Evolutionary conservation across 1,140 invertebrate genomes (phyloP), one percentile per base, ranked within the genome.

Genomic region (Drosophila lowei): DNA sequence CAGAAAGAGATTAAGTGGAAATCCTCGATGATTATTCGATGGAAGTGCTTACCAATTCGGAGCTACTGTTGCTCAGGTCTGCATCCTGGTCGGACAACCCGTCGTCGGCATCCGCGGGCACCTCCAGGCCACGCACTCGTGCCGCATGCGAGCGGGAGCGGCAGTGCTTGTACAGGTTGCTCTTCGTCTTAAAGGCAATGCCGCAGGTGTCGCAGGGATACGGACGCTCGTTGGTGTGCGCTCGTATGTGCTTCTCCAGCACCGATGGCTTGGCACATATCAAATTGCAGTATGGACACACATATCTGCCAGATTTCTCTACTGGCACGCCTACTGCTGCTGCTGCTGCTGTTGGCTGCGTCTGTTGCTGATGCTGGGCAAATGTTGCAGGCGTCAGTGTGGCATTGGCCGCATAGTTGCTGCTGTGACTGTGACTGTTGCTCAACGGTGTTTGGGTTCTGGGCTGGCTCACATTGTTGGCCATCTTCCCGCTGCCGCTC

Each of bases 241-340:
- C 94, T 77, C 97, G 94, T 83, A 98, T 96, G 93, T 98, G 97
- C 92, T 98, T 98, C 90, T 98, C 95, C 49, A 98, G 93, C 44
- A 98, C 97, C 83, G 97, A 98, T n/a, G 97, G 97, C 91, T 98
- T 98, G 72, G 97, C 95, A 93, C 97, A 98, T 43, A 94, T 94
- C 80, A 97, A 92, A 86, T 95, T 96, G 92, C 97, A 98, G 91
- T 97, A 98, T 2, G 95, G 94, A 90, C 97, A 98, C 59, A 96
- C 93, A 92, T 98, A 95, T 66, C 94, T 93, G 41, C 94, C 94
- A 41, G 91, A 38, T 6, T 85, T 79, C 41, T 79, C 77, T 6
- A 28, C 9, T 38, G 25, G n/a, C 41, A 44, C 28, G 23, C 28
- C 8, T 28, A 56, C 8, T 34, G 57, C 30, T 30, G 47, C 38